Evolutionary conservation across 2,888 invertebrate genomes (phyloP).

Genomic region (Oscheius myriophilus): DNA sequence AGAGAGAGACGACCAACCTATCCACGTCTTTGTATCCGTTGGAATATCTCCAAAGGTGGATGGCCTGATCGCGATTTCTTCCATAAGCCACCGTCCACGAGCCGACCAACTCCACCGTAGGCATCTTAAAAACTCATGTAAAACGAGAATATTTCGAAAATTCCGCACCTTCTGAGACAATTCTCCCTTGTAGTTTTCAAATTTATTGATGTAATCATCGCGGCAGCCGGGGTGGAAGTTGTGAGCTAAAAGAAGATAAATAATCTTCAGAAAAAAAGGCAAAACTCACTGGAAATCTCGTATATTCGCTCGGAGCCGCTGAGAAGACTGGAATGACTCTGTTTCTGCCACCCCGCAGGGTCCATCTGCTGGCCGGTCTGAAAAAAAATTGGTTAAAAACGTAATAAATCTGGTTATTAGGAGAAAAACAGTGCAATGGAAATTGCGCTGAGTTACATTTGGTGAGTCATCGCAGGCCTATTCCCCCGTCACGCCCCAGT

Average conservation of each 20-base stretch:
- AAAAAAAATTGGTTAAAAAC: conserved; percentile 1
- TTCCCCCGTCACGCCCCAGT: too few relatives aligned
- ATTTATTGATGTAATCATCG: conserved; percentile 61
- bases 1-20: conserved; percentile 74
- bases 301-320: conserved; percentile 95
- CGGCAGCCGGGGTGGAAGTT: conserved; percentile 63
- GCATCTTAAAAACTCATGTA: conserved; percentile 25
- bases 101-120: conserved; percentile 80
- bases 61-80: conserved; percentile 88
- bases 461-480: too few relatives aligned
- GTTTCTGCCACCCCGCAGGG: conserved; percentile 59
- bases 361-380: conserved; percentile 58
- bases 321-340: conserved; percentile 87
- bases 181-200: conserved; percentile 60
- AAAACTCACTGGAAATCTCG: conserved; percentile 82
- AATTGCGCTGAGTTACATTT: too few relatives aligned
- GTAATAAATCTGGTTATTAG: neutral
- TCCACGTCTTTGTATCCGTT: conserved; percentile 81
- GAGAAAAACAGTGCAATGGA: neutral
- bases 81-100: conserved; percentile 94
- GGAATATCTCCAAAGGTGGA: conserved; percentile 93
- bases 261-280: neutral
- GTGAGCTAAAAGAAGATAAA: conserved; percentile 62
- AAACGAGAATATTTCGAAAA: conserved; percentile 3
- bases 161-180: conserved; percentile 33